Evolutionary conservation across 2,888 invertebrate species (phyloP), one percentile per base, ranked within the genome.

Genomic region (Metacarcinus magister): DNA sequence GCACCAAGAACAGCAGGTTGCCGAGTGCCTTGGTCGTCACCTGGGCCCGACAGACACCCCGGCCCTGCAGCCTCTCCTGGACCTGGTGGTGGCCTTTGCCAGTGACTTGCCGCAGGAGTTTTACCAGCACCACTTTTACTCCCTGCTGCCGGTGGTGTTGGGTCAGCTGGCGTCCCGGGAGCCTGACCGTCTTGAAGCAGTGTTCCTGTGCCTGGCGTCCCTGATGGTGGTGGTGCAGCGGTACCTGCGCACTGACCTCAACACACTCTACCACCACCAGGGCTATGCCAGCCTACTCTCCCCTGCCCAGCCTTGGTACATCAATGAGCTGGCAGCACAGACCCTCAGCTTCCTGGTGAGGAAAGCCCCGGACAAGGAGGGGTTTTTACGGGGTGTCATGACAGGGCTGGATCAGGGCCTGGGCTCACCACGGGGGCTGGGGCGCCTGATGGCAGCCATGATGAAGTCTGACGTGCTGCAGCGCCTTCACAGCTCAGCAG

Each of bases 321-420:
- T 97, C 92, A 97, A 97, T 92, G 96, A 97, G 32, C 92, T 97
- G 48, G 96, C 96, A 75, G 96, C 96, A 23, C 97, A 97, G 75
- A 95, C 95, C 19, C 93, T 95, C 8, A 92, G 93, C n/a, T 94
- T 95, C 43, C 89, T 97, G 44, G 89, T 97, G 23, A 92, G 96
- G 32, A 96, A 96, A 75, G 46, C 95, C 90, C 91, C 96, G 23
- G 95, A 87, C 2, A 94, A 96, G 87, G 54, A 96, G 32, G 60
- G 19, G 0, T 96, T 96, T 93, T 43, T 96, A 10, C 39, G 82
- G n/a, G 60, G 93, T 54, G 95, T 95, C 16, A 92, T 96, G 7
- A 95, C 89, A 46, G 94, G 95, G 75, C 95, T 96, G 32, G 87
- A 43, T 39, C 82, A 44, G 28, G 93, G 95, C 91, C 87, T 54